A percentile compares a stretch with the other conserved stretches of the same genome.
phyloP scores from a whole-genome alignment of 2,113 vertebrate species.

The Lepus europaeus region DNA sequence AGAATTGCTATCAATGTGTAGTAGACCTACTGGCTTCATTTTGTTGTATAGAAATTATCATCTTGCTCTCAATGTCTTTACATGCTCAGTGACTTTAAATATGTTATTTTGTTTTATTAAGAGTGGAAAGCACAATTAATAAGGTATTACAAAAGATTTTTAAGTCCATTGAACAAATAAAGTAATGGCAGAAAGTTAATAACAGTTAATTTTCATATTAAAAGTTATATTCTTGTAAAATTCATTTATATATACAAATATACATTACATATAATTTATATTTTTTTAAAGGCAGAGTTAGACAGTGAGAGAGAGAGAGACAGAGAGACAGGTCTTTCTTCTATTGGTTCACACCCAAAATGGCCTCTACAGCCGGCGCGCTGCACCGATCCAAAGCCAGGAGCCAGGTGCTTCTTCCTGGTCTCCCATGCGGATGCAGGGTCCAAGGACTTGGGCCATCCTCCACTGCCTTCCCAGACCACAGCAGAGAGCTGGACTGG shows the following conservation, averaged over 20 bases:
- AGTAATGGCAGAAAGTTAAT: neutral
- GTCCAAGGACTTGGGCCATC: too few species aligned
- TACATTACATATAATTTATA: neutral
- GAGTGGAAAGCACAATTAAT: neutral
- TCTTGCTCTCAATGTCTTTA: neutral
- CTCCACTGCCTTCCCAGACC: too few species aligned
- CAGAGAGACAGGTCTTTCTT: too few species aligned
- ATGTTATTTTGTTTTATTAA: constrained; percentile 23
- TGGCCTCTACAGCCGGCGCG: too few species aligned
- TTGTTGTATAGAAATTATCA: neutral
- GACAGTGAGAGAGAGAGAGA: too few species aligned
- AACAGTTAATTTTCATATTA: neutral
- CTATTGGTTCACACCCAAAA: too few species aligned
- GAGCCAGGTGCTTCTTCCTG: too few species aligned
- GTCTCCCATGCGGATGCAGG: too few species aligned
- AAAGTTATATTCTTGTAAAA: neutral
- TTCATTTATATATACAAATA: constrained; percentile 19
- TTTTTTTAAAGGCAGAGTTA: too few species aligned
- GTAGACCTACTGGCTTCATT: neutral
- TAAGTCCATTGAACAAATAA: neutral
- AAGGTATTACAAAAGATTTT: neutral
- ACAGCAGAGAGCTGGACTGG: too few species aligned
- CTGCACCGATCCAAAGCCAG: too few species aligned
- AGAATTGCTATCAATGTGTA: neutral
- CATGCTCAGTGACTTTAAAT: neutral